Evolutionary conservation across 2,888 invertebrate genomes (phyloP).

Genomic region (Parthenolecanium corni): DNA sequence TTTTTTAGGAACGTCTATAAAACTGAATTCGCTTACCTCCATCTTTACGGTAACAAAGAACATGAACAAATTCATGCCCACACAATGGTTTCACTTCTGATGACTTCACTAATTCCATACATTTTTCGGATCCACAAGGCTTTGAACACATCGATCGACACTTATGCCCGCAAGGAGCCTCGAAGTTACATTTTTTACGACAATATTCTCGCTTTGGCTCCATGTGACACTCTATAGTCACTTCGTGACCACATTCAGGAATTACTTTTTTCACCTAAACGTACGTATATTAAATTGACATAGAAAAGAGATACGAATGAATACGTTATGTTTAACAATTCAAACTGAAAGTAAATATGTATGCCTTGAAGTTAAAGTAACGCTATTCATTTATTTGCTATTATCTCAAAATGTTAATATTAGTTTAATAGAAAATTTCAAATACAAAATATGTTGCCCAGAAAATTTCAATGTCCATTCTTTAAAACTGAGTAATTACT

Average conservation of each 20-base stretch:
- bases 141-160: slow-evolving; percentile 41
- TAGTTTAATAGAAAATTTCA: too few species aligned
- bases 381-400: too few species aligned
- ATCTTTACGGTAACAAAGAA: slow-evolving; percentile 24
- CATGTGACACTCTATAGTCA: slow-evolving; percentile 39
- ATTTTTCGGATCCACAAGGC: slow-evolving; percentile 38
- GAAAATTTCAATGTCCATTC: too few species aligned
- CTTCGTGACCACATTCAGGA: slow-evolving; percentile 32
- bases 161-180: slow-evolving; percentile 43
- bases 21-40: slow-evolving; percentile 34
- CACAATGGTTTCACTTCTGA: slow-evolving; percentile 39
- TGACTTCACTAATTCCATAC: slow-evolving; percentile 37
- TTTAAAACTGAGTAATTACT: too few species aligned
- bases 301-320: too few species aligned
- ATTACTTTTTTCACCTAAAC: neutral
- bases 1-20: too few species aligned
- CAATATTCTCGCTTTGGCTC: slow-evolving; percentile 39
- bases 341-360: neutral
- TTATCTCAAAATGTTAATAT: too few species aligned
- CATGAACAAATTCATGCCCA: slow-evolving; percentile 39
- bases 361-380: neutral
- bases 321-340: neutral
- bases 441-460: too few species aligned
- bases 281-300: too few species aligned
- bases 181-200: slow-evolving; percentile 41